Base-by-base conservation (phyloP, 30 jellyfish, hydroid and myxozoan genomes). In the Calvadosia cruxmelitensis region DNA sequence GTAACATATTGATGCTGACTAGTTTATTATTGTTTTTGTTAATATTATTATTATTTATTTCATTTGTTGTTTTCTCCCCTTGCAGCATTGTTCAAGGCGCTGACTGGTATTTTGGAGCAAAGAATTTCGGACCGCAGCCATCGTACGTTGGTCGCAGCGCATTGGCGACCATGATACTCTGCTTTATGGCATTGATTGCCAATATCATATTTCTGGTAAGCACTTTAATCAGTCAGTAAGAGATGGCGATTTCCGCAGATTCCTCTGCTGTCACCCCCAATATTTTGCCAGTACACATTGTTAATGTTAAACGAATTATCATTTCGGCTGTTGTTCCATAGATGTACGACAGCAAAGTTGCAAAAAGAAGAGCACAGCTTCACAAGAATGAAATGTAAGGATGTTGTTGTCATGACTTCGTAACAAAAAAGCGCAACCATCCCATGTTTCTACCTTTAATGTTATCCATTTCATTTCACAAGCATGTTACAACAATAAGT, bases 81-180 rank as follows among this genome's bases (percentile, higher is more conserved):
- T 31, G 0, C 78, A 83, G 95, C 34, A 35, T 83, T 27, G 85
- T 83, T 1, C 95, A 83, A 50, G 66, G 84, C 16, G 95, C 95
- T 1, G 95, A 83, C 73, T 83, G 95, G 95, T 27, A 70, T 31
- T 83, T 68, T 64, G 95, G 95, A 25, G 85, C 95, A 12, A 71
- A 66, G 16, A 83, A 82, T 31, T 36, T 64, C 2, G 52, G 36
- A 3, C 82, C 76, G 24, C 95, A 83, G 57, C 95, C 95, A 25
- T 3, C 75, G 2, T 83, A 83, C 50, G 92, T 83, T 27, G 63
- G 83, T 52, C 72, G 76, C 10, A 71, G 80, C 51, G 95, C 95
- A 1, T 48, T 83, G 34, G 95, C 91, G 0, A 83, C 95, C 26
- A 71, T 83, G 85, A 34, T 83, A 2, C 49, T 83, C 52, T 83